Evolutionary conservation across 2,797 vertebrate genomes (phyloP).

Genomic region (Xiphophorus birchmanni): DNA sequence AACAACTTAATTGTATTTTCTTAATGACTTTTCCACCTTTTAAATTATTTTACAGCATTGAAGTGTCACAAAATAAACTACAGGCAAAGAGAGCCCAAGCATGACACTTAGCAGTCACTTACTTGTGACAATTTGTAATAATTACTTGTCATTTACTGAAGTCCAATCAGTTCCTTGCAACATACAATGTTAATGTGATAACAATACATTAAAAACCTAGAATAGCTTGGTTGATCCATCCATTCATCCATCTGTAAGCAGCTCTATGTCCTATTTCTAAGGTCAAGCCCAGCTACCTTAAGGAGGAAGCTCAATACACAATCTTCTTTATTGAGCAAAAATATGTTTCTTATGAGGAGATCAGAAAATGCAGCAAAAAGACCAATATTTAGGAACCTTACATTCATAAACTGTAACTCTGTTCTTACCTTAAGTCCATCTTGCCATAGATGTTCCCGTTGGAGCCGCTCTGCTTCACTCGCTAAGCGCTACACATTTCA

Average conservation of each 20-base stretch:
- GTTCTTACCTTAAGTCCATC: constrained; percentile 93
- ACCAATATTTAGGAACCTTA: not conserved
- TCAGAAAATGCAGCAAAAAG: not conserved
- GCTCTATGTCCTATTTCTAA: not conserved
- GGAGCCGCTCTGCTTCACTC: constrained; percentile 92
- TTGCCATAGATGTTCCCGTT: constrained; percentile 94
- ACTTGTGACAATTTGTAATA: not conserved
- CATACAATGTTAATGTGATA: not conserved
- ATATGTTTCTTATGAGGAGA: not conserved
- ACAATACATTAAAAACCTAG: not conserved
- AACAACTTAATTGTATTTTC: not conserved
- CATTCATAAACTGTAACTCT: not conserved
- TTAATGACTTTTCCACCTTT: not conserved
- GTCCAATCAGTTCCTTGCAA: not conserved
- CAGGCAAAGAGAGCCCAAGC: not conserved
- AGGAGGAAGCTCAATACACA: not conserved
- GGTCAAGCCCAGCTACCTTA: not conserved
- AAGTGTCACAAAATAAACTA: not conserved
- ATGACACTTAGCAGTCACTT: not conserved
- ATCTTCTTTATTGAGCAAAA: not conserved
- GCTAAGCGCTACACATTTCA: constrained; percentile 85
- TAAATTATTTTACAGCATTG: not conserved
- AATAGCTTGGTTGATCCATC: not conserved
- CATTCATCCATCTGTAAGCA: not conserved
- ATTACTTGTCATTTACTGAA: not conserved